These are phyloP conservation scores for Percopsis transmontana DNA, from an alignment of 2,113 vertebrate species.

Conservation along the genomic window DNA sequence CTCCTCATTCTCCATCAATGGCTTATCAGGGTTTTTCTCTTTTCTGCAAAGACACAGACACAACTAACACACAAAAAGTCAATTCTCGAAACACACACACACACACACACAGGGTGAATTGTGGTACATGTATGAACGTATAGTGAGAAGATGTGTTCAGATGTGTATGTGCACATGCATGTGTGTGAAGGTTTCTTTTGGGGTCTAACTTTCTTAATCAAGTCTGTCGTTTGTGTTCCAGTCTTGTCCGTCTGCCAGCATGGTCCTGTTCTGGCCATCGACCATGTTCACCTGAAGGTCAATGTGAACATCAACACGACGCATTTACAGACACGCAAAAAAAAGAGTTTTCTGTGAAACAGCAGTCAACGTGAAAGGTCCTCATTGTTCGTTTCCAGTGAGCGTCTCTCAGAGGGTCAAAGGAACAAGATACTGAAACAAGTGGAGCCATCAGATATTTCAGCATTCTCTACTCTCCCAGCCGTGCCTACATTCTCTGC, in stretches of 20 bases:
- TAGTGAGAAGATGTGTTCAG: background rate
- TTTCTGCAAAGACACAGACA: conserved; percentile 49
- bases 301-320: conserved; percentile 44
- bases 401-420: conserved; percentile 66
- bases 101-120: conserved; percentile 5
- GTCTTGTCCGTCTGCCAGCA: conserved; percentile 12
- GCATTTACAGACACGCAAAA: conserved; percentile 26
- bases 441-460: conserved; percentile 64
- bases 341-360: conserved; percentile 33
- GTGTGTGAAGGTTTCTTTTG: background rate
- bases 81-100: conserved; percentile 6
- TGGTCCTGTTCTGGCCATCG: conserved; percentile 30
- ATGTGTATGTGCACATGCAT: background rate
- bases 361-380: conserved; percentile 39
- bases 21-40: conserved; percentile 49
- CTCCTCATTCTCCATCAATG: conserved; percentile 17
- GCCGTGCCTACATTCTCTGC: conserved; percentile 71
- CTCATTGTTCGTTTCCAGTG: conserved; percentile 36
- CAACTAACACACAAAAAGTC: conserved; percentile 37
- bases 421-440: conserved; percentile 70
- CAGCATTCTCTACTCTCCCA: conserved; percentile 61
- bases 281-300: conserved; percentile 28
- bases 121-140: background rate
- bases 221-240: conserved; percentile 58
- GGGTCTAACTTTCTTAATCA: too few species aligned